Conservation (phyloP, 2,113 vertebrate genomes). For the Cololabis saira region DNA sequence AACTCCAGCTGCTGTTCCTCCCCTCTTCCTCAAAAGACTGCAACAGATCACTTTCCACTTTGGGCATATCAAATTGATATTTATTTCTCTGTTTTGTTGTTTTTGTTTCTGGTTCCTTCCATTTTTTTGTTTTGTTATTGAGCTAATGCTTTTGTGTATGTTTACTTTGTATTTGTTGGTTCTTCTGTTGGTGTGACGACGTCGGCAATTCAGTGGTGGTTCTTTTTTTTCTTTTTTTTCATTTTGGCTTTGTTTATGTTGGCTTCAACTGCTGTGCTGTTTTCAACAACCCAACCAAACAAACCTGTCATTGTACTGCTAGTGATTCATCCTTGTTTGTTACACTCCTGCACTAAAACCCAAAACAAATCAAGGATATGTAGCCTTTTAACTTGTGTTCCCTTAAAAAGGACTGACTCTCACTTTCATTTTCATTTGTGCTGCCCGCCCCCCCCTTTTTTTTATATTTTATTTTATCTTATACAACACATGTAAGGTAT, state of each 20-base stretch:
- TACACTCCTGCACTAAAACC: conserved; percentile 77
- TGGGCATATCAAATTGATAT: conserved; percentile 77
- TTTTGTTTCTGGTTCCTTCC: conserved; percentile 40
- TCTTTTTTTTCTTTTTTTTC: conserved; percentile 41
- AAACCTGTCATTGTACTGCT: conserved; percentile 57
- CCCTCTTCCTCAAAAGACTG: conserved; percentile 73
- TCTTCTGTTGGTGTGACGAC: conserved; percentile 50
- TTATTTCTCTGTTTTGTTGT: conserved; percentile 73
- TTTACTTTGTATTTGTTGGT: conserved; percentile 62
- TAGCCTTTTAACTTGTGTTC: conserved; percentile 62
- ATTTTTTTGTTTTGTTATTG: conserved; percentile 57
- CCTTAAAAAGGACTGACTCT: conserved; percentile 33
- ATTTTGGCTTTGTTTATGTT: conserved; percentile 14
- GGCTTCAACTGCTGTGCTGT: conserved; percentile 61
- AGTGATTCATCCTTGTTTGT: conserved; percentile 76
- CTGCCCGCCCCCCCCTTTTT: conserved; percentile 41
- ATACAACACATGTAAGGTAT: conserved; percentile 58
- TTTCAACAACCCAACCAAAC: conserved; percentile 33
- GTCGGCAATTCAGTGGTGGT: conserved; percentile 53
- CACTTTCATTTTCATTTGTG: conserved; percentile 56
- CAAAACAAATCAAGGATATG: conserved; percentile 74
- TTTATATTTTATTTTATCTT: conserved; percentile 48
- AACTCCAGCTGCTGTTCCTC: conserved; percentile 31
- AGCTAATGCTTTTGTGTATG: conserved; percentile 68
- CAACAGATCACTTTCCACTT: conserved; percentile 85